phyloP scores from a whole-genome alignment of 2,888 invertebrate genomes.

The Troglohyphantes excavatus region DNA sequence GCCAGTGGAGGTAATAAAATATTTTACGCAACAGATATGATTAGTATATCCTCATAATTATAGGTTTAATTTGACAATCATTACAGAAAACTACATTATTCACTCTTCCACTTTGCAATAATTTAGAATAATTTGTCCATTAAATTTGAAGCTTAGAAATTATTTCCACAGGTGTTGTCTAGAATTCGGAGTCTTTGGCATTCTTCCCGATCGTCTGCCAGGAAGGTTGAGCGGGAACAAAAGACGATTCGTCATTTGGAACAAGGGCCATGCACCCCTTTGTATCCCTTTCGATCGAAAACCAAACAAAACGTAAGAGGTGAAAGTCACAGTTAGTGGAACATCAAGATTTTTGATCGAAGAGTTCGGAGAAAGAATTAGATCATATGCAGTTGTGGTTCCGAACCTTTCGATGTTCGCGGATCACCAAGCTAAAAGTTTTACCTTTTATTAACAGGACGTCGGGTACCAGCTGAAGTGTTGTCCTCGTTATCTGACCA shows the following conservation, averaged over 20 bases:
- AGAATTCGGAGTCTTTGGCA: neutral
- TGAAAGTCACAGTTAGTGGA: neutral
- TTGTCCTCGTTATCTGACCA: too few species aligned
- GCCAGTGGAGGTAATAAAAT: too few species aligned
- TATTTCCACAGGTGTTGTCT: neutral
- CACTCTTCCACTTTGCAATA: neutral
- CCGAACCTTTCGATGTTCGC: neutral
- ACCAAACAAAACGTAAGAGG: neutral
- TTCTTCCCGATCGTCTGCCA: neutral
- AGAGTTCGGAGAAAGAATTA: too few species aligned
- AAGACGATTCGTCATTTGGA: neutral
- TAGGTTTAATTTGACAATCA: neutral
- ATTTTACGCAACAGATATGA: too few species aligned
- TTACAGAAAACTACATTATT: neutral
- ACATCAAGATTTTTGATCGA: neutral
- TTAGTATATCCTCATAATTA: too few species aligned
- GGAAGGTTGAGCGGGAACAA: neutral
- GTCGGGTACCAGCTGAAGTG: too few species aligned
- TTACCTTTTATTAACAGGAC: too few species aligned
- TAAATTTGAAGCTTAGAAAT: neutral
- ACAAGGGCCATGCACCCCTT: slow-evolving; percentile 31
- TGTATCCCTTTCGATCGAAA: neutral
- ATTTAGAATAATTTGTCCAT: neutral
- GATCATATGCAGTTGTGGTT: neutral
- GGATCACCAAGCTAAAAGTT: too few species aligned